A percentile compares a stretch with the other conserved stretches of the same genome.
phyloP scores from a whole-genome alignment of 1,140 invertebrate genomes.

The Panagrolaimus sp. region DNA sequence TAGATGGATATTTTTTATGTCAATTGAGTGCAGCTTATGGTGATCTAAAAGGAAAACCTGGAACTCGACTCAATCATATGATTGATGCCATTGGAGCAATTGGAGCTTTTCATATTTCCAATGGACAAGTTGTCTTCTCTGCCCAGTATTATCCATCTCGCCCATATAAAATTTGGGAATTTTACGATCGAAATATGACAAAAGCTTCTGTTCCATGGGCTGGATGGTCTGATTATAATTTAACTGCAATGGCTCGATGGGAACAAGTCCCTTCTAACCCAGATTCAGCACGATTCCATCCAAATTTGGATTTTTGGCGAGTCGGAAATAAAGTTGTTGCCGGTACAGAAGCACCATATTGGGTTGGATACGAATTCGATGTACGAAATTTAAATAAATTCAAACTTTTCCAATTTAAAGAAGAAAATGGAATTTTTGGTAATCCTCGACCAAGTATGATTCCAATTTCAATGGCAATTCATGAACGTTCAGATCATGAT shows the following conservation, averaged over 20 bases:
- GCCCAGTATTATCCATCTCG: constrained; percentile 56
- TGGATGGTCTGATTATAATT: constrained; percentile 57
- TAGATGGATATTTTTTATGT: constrained; percentile 57
- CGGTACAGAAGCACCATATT: constrained; percentile 55
- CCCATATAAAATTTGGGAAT: constrained; percentile 58
- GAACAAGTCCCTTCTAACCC: constrained; percentile 53
- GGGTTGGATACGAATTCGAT: constrained; percentile 58
- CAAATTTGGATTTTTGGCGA: constrained; percentile 57
- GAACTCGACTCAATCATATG: constrained; percentile 53
- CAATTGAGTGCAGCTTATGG: constrained; percentile 56
- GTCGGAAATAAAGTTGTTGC: constrained; percentile 51
- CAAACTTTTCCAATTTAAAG: constrained; percentile 55
- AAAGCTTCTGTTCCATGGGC: constrained; percentile 53
- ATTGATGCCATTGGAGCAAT: constrained; percentile 57
- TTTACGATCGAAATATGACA: constrained; percentile 57
- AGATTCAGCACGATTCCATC: constrained; percentile 55
- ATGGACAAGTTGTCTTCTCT: constrained; percentile 54
- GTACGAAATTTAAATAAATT: constrained; percentile 49
- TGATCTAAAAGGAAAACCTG: constrained; percentile 46
- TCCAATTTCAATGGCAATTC: constrained; percentile 57
- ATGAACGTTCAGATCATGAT: constrained; percentile 51
- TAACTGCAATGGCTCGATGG: constrained; percentile 55
- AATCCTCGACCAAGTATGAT: constrained; percentile 50
- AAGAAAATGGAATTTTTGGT: constrained; percentile 54
- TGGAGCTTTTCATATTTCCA: constrained; percentile 53